Conservation (phyloP, 2,797 vertebrate species). For the Catharus ustulatus region DNA sequence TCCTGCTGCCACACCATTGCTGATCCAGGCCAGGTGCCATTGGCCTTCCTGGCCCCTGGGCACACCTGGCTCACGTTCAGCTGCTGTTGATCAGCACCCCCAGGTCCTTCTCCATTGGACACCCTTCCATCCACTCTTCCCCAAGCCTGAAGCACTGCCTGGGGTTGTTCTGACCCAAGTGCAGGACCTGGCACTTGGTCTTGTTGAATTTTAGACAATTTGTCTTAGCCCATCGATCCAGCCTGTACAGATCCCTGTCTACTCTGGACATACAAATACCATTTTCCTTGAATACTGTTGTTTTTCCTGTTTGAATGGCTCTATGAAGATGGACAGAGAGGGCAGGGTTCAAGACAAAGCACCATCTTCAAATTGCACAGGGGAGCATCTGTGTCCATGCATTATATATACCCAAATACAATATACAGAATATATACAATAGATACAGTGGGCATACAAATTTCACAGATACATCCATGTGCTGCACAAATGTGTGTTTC, state of each 20-base stretch:
- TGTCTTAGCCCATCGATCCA: fast-evolving
- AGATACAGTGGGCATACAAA: neutral
- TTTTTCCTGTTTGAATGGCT: neutral
- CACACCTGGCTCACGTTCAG: neutral
- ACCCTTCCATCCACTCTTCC: neutral
- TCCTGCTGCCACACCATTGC: neutral
- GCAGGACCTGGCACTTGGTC: neutral
- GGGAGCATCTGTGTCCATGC: fast-evolving
- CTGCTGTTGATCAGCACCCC: neutral
- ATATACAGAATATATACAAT: neutral
- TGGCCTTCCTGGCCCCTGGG: neutral
- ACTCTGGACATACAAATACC: neutral
- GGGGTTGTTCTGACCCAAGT: neutral
- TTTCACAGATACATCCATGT: neutral
- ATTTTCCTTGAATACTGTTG: neutral
- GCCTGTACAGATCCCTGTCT: neutral
- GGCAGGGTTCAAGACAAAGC: neutral
- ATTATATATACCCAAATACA: neutral
- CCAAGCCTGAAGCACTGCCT: neutral
- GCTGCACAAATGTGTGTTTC: neutral
- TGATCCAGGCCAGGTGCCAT: neutral
- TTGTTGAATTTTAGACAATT: neutral
- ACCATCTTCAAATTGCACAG: neutral
- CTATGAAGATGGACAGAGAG: neutral
- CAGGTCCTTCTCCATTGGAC: neutral